These are phyloP conservation scores for Grammomys dolichurus DNA, from an alignment of 2,113 vertebrate species.

Conservation along the genomic window DNA sequence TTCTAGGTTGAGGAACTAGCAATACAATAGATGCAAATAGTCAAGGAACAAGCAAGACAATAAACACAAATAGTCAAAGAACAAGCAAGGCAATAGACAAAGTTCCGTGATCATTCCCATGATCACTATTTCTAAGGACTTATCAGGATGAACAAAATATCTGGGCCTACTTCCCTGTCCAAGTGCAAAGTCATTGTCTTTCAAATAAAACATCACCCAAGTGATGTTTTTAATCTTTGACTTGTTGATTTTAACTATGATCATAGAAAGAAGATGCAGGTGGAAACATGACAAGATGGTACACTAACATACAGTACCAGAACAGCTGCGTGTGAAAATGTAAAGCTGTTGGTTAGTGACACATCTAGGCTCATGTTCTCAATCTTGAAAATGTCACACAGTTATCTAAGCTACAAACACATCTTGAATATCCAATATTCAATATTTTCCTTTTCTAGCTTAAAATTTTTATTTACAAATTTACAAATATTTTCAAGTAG, in stretches of 20 bases:
- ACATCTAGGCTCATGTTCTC: conserved; percentile 65
- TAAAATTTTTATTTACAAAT: not conserved
- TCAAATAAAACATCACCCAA: conserved; percentile 33
- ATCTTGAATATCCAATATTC: not conserved
- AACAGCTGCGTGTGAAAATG: conserved; percentile 52
- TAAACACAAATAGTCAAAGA: too few relatives aligned
- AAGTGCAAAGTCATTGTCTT: not conserved
- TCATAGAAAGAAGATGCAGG: not conserved
- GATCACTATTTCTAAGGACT: too few relatives aligned
- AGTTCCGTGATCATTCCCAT: too few relatives aligned
- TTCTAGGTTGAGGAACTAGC: too few relatives aligned
- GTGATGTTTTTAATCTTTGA: conserved; percentile 55
- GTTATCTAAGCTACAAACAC: conserved; percentile 60
- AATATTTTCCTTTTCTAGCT: not conserved
- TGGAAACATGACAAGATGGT: conserved; percentile 50
- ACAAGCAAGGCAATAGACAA: too few relatives aligned
- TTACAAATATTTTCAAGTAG: not conserved
- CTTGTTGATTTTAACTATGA: conserved; percentile 27
- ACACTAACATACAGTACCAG: not conserved
- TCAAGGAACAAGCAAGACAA: too few relatives aligned
- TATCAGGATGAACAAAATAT: too few relatives aligned
- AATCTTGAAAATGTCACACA: conserved; percentile 52
- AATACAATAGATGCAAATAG: too few relatives aligned
- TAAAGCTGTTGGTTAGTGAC: conserved; percentile 49
- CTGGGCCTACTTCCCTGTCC: too few relatives aligned